Evolutionary conservation across 1,140 invertebrate species (phyloP).

Genomic region (Catajapyx aquilonaris): DNA sequence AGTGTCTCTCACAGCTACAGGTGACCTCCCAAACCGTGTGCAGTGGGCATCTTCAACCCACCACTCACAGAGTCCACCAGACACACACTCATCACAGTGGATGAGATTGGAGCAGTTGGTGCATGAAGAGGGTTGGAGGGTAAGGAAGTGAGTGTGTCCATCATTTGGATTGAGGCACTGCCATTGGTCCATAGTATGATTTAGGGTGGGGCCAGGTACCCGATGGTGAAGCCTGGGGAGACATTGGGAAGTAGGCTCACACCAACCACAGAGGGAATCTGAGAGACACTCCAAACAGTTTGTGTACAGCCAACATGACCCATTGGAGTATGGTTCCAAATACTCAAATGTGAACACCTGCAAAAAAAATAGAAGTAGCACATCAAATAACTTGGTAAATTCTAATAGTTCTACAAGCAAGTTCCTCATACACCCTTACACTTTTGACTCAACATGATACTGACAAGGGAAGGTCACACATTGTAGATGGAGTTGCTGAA

Average conservation of each 20-base stretch:
- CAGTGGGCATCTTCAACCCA: constrained; percentile 64
- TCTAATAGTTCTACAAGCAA: too few species aligned
- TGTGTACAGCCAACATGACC: constrained; percentile 49
- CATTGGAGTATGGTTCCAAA: constrained; percentile 61
- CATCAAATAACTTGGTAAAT: too few species aligned
- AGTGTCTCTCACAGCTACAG: constrained; percentile 31
- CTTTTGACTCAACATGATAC: too few species aligned
- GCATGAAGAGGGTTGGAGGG: constrained; percentile 56
- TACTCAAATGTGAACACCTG: constrained; percentile 69
- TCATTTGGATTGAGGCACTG: too few species aligned
- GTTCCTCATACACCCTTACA: too few species aligned
- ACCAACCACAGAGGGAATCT: constrained; percentile 81
- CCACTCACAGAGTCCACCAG: constrained; percentile 58
- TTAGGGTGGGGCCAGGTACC: neutral
- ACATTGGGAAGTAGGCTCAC: constrained; percentile 42
- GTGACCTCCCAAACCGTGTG: constrained; percentile 43
- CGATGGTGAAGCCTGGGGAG: too few species aligned
- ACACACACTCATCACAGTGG: constrained; percentile 57
- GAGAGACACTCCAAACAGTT: constrained; percentile 75
- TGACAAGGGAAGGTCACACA: too few species aligned
- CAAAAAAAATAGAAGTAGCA: constrained; percentile 9
- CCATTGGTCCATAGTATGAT: neutral
- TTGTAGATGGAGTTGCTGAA: too few species aligned
- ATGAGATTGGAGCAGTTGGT: constrained; percentile 70
- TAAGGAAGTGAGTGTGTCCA: constrained; percentile 45